Conservation (phyloP, 2,888 invertebrate genomes). For the Rhopalosiphum nymphaeae region DNA sequence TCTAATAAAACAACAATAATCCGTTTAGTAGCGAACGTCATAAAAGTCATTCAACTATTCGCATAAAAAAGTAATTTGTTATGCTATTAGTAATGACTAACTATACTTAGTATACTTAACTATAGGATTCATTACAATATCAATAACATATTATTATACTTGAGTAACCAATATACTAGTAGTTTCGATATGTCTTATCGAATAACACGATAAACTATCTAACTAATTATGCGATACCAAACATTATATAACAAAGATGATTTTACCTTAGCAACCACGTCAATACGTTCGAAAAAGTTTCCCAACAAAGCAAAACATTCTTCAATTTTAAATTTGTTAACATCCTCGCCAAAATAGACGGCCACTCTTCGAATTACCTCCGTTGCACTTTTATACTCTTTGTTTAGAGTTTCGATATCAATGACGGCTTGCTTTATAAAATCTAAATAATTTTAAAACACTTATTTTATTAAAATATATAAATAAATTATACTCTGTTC, state of each 20-base stretch:
- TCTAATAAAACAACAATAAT: not conserved
- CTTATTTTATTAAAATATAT: not conserved
- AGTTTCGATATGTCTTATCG: not conserved
- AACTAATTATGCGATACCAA: not conserved
- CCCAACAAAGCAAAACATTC: slow-evolving; percentile 71
- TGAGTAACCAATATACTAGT: not conserved
- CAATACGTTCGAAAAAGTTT: slow-evolving; percentile 71
- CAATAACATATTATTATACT: not conserved
- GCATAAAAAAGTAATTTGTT: not conserved
- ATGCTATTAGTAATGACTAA: not conserved
- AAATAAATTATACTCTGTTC: not conserved
- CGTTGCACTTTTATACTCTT: slow-evolving; percentile 69
- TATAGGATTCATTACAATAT: not conserved
- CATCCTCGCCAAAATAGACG: slow-evolving; percentile 72
- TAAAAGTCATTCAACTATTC: not conserved
- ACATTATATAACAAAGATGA: not conserved
- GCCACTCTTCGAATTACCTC: slow-evolving; percentile 69
- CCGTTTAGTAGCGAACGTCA: not conserved
- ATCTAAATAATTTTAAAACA: slow-evolving; percentile 66
- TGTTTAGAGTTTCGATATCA: slow-evolving; percentile 69
- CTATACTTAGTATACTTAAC: not conserved
- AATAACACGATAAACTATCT: not conserved
- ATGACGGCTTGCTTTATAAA: slow-evolving; percentile 68
- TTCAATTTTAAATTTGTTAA: slow-evolving; percentile 71
- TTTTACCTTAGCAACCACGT: slow-evolving; percentile 70